A percentile compares a stretch with the other conserved stretches of the same genome.
phyloP scores from a whole-genome alignment of 2,888 invertebrate genomes.

The Ophion ellenae region DNA sequence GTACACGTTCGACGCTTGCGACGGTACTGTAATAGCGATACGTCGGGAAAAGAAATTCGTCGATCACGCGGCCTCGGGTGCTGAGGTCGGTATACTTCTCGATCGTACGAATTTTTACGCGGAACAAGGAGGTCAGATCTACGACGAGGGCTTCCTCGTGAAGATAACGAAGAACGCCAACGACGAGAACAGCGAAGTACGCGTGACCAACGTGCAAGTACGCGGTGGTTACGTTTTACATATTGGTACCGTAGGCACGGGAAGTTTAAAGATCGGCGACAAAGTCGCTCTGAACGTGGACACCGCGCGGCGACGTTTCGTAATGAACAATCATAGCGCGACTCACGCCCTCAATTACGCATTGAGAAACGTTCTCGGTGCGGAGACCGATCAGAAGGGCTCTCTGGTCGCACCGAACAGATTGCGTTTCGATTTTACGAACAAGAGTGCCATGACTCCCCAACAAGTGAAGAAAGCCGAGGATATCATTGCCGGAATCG shows the following conservation, averaged over 20 bases:
- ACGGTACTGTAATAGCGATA: constrained; percentile 92
- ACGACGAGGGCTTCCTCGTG: constrained; percentile 96
- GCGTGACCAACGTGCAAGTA: constrained; percentile 96
- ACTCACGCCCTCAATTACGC: constrained; percentile 99
- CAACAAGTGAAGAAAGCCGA: constrained; percentile 95
- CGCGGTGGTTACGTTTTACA: constrained; percentile 98
- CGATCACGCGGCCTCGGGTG: constrained; percentile 91
- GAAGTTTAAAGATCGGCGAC: constrained; percentile 93
- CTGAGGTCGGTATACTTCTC: constrained; percentile 95
- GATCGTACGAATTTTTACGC: constrained; percentile 98
- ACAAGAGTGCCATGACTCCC: constrained; percentile 94
- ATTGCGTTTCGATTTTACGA: constrained; percentile 98
- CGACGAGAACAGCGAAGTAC: constrained; percentile 91
- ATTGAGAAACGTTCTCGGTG: constrained; percentile 94
- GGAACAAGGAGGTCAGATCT: constrained; percentile 99
- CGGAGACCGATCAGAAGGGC: constrained; percentile 97
- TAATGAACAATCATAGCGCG: constrained; percentile 99
- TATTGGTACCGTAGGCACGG: constrained; percentile 93
- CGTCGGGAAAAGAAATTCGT: constrained; percentile 94
- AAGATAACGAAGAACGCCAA: constrained; percentile 91
- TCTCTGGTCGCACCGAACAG: constrained; percentile 98
- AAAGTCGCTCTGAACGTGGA: constrained; percentile 92
- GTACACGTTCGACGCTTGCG: constrained; percentile 91
- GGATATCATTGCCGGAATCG: constrained; percentile 90
- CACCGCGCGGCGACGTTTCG: constrained; percentile 91